Evolutionary conservation across 1,140 invertebrate genomes (phyloP).

Genomic region (Drosophila pallidifrons): DNA sequence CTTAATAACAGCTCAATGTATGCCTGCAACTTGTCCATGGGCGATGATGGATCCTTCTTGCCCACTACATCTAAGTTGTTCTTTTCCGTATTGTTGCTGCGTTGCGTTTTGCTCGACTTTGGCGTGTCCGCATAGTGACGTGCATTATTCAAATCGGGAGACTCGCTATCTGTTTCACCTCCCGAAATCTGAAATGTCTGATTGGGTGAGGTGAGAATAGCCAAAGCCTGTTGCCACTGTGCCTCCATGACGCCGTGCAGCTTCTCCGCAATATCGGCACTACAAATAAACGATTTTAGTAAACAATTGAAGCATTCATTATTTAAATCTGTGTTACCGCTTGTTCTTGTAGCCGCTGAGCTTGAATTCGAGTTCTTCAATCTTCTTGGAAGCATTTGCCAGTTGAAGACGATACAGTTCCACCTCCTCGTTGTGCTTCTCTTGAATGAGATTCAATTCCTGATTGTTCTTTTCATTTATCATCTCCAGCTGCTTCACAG

Average conservation of each 20-base stretch:
- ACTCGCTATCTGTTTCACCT: constrained; percentile 63
- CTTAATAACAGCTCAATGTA: constrained; percentile 82
- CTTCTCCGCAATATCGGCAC: constrained; percentile 89
- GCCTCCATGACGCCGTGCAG: constrained; percentile 92
- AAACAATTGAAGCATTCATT: not conserved
- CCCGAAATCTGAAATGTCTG: constrained; percentile 38
- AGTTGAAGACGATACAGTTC: constrained; percentile 89
- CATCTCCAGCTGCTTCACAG: constrained; percentile 89
- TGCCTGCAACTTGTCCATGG: constrained; percentile 79
- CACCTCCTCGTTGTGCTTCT: constrained; percentile 91
- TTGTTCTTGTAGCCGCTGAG: constrained; percentile 86
- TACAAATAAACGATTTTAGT: constrained; percentile 10
- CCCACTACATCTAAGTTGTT: constrained; percentile 72
- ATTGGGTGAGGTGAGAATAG: constrained; percentile 88
- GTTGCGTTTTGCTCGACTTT: constrained; percentile 69
- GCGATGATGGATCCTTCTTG: constrained; percentile 66
- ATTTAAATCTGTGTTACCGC: constrained; percentile 52
- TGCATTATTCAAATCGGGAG: constrained; percentile 64
- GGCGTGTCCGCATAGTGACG: constrained; percentile 71
- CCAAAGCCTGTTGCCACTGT: constrained; percentile 91
- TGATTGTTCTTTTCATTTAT: constrained; percentile 91
- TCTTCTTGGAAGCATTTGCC: constrained; percentile 88
- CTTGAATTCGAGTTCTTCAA: constrained; percentile 87
- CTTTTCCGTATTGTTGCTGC: constrained; percentile 66
- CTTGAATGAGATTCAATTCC: constrained; percentile 90